phyloP scores from a whole-genome alignment of 2,113 vertebrate genomes.

The Vidua chalybeata region DNA sequence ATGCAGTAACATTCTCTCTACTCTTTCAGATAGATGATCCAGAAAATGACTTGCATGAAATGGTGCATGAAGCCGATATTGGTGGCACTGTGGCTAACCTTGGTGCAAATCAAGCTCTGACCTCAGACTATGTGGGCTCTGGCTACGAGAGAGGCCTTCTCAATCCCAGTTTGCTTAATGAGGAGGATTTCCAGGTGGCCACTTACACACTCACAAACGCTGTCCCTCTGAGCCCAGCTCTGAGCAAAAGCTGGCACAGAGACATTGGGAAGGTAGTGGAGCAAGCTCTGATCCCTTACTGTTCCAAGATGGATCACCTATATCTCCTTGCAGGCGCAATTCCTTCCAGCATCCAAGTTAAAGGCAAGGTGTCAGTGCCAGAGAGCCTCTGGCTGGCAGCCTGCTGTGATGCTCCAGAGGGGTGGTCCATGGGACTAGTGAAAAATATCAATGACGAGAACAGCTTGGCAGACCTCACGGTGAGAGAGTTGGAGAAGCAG shows the following conservation, averaged over 20 bases:
- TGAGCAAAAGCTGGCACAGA: slow-evolving; percentile 72
- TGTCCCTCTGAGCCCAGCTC: slow-evolving; percentile 58
- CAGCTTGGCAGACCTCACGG: slow-evolving; percentile 61
- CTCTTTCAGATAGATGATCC: slow-evolving; percentile 78
- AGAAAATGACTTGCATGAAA: slow-evolving; percentile 61
- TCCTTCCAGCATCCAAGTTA: slow-evolving; percentile 62
- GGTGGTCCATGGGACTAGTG: slow-evolving; percentile 78
- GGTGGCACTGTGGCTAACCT: slow-evolving; percentile 47
- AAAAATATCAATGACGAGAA: slow-evolving; percentile 13
- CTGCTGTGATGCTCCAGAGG: slow-evolving; percentile 63
- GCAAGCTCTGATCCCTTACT: slow-evolving; percentile 69
- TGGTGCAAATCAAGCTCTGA: slow-evolving; percentile 76
- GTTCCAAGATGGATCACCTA: slow-evolving; percentile 56
- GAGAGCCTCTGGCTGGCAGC: slow-evolving; percentile 78
- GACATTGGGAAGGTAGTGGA: slow-evolving; percentile 67
- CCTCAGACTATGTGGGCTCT: slow-evolving; percentile 69
- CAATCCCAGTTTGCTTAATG: slow-evolving; percentile 67
- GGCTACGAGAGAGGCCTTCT: slow-evolving; percentile 70
- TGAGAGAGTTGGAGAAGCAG: slow-evolving; percentile 73
- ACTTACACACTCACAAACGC: slow-evolving; percentile 69
- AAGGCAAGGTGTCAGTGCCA: slow-evolving; percentile 69
- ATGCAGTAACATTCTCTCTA: neutral
- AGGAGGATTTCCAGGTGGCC: slow-evolving; percentile 45
- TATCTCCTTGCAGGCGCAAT: slow-evolving; percentile 72
- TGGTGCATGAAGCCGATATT: slow-evolving; percentile 22